A percentile compares a stretch with the other conserved stretches of the same genome.
Conservation (phyloP, 2,797 vertebrate species). For the Cirrhinus mrigala region DNA sequence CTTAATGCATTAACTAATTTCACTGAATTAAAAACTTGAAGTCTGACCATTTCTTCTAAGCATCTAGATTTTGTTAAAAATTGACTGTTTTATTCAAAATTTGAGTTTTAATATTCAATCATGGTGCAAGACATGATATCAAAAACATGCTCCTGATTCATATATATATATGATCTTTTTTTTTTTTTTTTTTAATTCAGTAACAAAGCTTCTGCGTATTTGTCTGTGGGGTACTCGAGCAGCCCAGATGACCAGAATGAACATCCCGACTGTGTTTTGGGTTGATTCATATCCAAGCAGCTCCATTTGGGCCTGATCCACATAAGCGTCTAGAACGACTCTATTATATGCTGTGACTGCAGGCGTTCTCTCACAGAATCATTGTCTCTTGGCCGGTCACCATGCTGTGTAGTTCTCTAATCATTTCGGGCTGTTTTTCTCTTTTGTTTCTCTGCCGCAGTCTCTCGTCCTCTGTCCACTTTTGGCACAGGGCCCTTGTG, state of each 20-base stretch:
- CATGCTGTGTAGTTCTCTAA: slow-evolving; percentile 13
- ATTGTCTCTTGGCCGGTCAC: not conserved
- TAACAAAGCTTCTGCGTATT: not conserved
- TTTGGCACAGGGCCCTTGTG: slow-evolving; percentile 43
- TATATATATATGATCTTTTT: no score
- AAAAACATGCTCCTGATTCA: not conserved
- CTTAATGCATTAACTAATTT: no score
- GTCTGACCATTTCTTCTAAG: not conserved
- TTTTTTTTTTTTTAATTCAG: not conserved
- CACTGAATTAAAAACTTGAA: no score
- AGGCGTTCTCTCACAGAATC: slow-evolving; percentile 33
- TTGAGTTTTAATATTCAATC: not conserved
- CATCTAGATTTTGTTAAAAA: not conserved
- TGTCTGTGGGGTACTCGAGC: not conserved
- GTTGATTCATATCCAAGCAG: slow-evolving; percentile 4
- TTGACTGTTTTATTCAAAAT: not conserved
- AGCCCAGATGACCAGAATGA: not conserved
- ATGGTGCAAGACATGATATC: not conserved
- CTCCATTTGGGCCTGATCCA: slow-evolving; percentile 21
- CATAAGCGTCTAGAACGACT: slow-evolving; percentile 4
- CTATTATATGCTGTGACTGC: slow-evolving; percentile 16
- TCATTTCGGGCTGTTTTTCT: slow-evolving; percentile 6
- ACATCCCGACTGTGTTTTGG: not conserved
- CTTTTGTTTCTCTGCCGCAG: slow-evolving; percentile 11
- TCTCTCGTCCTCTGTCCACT: slow-evolving; percentile 17